Conservation (phyloP, 64 coral and sea anemone species). For the Platygyra sinensis region DNA sequence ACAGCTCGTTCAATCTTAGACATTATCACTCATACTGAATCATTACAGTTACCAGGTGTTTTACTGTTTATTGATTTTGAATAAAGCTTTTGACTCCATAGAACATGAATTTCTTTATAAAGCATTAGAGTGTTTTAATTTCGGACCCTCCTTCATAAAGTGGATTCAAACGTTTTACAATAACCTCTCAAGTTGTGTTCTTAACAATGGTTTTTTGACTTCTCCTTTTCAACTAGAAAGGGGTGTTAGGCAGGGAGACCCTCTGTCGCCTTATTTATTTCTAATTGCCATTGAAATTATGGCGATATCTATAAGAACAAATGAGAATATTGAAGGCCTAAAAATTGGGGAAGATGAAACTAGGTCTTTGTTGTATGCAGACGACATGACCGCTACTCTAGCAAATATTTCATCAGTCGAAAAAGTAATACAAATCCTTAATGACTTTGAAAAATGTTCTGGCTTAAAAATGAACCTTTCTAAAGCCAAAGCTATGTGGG, state of each 20-base stretch:
- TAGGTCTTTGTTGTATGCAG: not conserved
- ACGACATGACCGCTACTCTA: conserved; percentile 3
- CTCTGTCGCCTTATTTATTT: not conserved
- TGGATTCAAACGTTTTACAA: conserved; percentile 18
- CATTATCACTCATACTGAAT: not conserved
- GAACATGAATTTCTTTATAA: not conserved
- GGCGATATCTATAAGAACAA: not conserved
- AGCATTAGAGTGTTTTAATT: too few relatives aligned
- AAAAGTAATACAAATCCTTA: not conserved
- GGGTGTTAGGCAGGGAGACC: too few relatives aligned
- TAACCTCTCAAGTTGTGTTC: conserved; percentile 8
- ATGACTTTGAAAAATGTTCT: not conserved
- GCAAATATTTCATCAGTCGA: conserved; percentile 5
- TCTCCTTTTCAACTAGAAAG: too few relatives aligned
- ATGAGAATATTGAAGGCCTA: not conserved
- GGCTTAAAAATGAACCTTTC: not conserved
- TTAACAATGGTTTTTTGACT: not conserved
- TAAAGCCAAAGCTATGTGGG: too few relatives aligned
- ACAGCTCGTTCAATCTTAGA: conserved; percentile 12
- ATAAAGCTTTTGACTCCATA: not conserved
- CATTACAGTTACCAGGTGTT: not conserved
- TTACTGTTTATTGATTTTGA: not conserved
- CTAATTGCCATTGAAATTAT: conserved; percentile 1
- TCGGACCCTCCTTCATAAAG: not conserved
- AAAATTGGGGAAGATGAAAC: too few relatives aligned